Evolutionary conservation across 2,113 vertebrate genomes (phyloP).

Genomic region (Periophthalmodon schlosseri): DNA sequence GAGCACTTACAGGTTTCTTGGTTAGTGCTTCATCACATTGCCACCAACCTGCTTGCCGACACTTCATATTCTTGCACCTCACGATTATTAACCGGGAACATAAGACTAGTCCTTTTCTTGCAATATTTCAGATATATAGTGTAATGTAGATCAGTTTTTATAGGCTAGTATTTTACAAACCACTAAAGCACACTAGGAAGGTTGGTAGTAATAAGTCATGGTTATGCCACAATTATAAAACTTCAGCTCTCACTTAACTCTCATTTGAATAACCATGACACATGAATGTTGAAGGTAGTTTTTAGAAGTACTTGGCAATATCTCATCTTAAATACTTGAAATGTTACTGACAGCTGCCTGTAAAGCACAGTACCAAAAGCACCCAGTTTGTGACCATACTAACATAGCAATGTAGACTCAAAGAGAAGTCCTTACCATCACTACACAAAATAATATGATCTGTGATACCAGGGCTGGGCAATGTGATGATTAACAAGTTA

Average conservation of each 20-base stretch:
- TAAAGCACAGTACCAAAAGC: too few relatives aligned
- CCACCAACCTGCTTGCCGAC: conserved; percentile 58
- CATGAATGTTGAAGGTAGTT: neutral
- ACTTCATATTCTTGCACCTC: conserved; percentile 56
- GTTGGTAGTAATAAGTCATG: neutral
- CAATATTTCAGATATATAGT: neutral
- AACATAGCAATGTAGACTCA: too few relatives aligned
- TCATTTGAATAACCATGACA: conserved; percentile 5
- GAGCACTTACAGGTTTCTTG: conserved; percentile 73
- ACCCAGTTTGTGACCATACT: too few relatives aligned
- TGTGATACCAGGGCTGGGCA: neutral
- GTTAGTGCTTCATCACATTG: conserved; percentile 70
- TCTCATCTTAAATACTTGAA: neutral
- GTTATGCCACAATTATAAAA: conserved; percentile 7
- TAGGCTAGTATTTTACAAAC: conserved; percentile 7
- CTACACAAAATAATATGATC: neutral
- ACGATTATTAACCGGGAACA: conserved; percentile 25
- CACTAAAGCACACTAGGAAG: conserved; percentile 1
- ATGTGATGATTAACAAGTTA: neutral
- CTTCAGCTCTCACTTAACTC: neutral
- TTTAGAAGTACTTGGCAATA: too few relatives aligned
- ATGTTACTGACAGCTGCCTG: too few relatives aligned
- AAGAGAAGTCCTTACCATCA: too few relatives aligned
- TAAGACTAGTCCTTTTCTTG: conserved; percentile 7
- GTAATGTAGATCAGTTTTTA: neutral